phyloP scores from a whole-genome alignment of 2,888 invertebrate species.

The Cyclophora albipunctata region DNA sequence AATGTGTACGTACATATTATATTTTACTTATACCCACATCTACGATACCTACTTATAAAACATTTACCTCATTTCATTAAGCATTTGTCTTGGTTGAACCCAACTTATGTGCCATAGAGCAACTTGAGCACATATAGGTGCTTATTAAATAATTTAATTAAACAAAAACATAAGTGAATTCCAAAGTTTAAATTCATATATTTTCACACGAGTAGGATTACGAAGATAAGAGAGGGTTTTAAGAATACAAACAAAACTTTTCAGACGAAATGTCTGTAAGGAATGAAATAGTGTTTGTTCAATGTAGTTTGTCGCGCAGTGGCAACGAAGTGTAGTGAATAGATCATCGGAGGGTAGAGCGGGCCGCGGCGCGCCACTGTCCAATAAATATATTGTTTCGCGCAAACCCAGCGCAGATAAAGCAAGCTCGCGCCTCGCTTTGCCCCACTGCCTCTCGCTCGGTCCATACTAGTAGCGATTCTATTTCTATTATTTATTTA shows the following conservation, averaged over 20 bases:
- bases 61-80: no score
- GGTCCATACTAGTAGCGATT: conserved; percentile 29
- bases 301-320: conserved; percentile 23
- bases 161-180: no score
- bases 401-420: conserved; percentile 72
- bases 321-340: conserved; percentile 46
- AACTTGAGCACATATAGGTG: no score
- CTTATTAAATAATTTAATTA: no score
- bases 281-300: conserved; percentile 5
- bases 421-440: conserved; percentile 72
- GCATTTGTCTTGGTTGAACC: no score
- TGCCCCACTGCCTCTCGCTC: conserved; percentile 50
- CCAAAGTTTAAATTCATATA: no score
- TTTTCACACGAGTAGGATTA: no score
- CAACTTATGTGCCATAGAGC: no score
- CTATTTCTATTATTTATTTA: not conserved
- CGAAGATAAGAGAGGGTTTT: no score
- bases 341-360: conserved; percentile 62
- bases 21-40: no score
- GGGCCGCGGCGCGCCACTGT: conserved; percentile 55
- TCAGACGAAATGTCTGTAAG: not conserved
- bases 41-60: no score
- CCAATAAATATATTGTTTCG: conserved; percentile 76
- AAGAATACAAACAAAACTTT: not conserved
- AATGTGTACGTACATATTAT: no score